Evolutionary conservation across 2,797 vertebrate genomes (phyloP).

Genomic region (Malacoctenus gilli): DNA sequence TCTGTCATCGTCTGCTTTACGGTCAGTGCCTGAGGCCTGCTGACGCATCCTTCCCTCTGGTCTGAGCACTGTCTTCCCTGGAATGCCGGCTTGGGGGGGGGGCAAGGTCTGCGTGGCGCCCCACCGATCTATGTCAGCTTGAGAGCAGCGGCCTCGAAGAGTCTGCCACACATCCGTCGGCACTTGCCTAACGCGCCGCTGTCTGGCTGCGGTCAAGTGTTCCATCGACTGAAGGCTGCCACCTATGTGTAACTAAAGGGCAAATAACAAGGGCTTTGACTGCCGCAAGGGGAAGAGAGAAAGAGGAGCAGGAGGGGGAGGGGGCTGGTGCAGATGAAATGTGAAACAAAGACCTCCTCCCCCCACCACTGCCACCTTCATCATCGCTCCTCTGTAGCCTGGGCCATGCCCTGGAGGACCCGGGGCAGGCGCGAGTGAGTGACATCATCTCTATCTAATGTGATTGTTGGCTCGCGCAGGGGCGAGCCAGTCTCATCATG

Average conservation of each 20-base stretch:
- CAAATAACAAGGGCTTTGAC: conserved; percentile 8
- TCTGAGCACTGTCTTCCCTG: conserved; percentile 18
- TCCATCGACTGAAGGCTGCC: conserved; percentile 28
- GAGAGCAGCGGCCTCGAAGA: conserved; percentile 24
- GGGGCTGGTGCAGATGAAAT: conserved; percentile 57
- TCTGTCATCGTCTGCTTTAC: conserved; percentile 44
- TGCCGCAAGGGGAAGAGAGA: conserved; percentile 2
- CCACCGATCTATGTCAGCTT: conserved; percentile 26
- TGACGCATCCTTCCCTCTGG: conserved; percentile 46
- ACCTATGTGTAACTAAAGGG: conserved; percentile 46
- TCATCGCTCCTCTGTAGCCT: conserved; percentile 55
- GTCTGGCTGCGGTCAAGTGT: conserved; percentile 5
- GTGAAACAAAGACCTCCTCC: conserved; percentile 74
- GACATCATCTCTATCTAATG: conserved; percentile 76
- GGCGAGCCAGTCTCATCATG: conserved; percentile 62
- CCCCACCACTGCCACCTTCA: conserved; percentile 46
- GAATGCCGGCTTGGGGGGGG: neutral
- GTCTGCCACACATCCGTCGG: conserved; percentile 23
- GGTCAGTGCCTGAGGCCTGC: conserved; percentile 42
- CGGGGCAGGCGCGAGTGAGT: conserved; percentile 55
- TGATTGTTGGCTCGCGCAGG: conserved; percentile 58
- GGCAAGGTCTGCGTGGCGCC: conserved; percentile 1
- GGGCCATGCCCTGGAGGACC: conserved; percentile 57
- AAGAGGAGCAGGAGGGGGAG: neutral
- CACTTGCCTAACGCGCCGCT: conserved; percentile 20